phyloP scores from a whole-genome alignment of 1,140 invertebrate species.

The Berghia stephanieae region DNA sequence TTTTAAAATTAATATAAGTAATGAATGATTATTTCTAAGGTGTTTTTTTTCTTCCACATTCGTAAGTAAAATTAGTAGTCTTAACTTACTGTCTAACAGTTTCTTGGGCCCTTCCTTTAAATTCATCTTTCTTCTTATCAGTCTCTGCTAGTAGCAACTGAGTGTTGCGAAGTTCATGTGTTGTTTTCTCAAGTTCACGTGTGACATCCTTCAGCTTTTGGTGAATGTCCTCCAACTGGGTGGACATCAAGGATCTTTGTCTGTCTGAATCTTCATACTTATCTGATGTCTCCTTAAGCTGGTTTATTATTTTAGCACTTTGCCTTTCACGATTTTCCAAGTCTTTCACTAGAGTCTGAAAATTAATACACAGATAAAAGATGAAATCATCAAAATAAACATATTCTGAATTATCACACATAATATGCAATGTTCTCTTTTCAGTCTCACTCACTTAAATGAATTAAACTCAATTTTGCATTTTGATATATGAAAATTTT shows the following conservation, averaged over 20 bases:
- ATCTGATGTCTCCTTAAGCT: conserved; percentile 57
- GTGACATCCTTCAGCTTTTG: conserved; percentile 47
- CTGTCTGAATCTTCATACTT: conserved; percentile 56
- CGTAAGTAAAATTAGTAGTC: no score
- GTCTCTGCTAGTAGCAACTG: conserved; percentile 52
- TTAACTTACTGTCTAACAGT: conserved; percentile 63
- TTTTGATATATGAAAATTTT: background rate
- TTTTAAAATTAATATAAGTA: no score
- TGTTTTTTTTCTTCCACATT: no score
- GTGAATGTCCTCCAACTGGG: conserved; percentile 54
- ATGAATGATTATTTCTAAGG: no score
- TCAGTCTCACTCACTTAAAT: background rate
- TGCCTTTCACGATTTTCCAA: conserved; percentile 62
- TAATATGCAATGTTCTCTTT: background rate
- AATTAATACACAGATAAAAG: conserved; percentile 14
- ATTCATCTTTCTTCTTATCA: conserved; percentile 61
- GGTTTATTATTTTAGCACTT: conserved; percentile 58
- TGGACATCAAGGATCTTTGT: conserved; percentile 46
- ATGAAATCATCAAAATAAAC: background rate
- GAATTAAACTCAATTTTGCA: background rate
- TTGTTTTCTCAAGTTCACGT: conserved; percentile 50
- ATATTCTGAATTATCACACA: background rate
- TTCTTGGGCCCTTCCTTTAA: conserved; percentile 62
- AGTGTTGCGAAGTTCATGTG: conserved; percentile 52
- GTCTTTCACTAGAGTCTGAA: conserved; percentile 61